Percentiles rank a stretch among this genome's conserved stretches.
phyloP scores from a whole-genome alignment of 2,113 vertebrate species.

The Hippocampus barbouri region DNA sequence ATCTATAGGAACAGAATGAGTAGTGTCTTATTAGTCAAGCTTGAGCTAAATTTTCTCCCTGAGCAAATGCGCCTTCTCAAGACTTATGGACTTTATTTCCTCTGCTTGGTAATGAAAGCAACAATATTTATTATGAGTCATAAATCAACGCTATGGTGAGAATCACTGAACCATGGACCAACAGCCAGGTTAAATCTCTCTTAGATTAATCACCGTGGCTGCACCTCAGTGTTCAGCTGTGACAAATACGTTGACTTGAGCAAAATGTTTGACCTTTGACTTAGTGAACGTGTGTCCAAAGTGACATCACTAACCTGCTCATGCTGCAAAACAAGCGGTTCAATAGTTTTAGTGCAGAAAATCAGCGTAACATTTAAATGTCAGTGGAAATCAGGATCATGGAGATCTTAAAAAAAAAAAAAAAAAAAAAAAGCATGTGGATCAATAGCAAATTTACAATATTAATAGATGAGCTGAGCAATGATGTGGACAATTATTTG shows the following conservation, averaged over 20 bases:
- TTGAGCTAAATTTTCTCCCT: conserved; percentile 18
- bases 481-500: conserved; percentile 21
- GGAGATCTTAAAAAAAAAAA: conserved; percentile 11
- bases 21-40: conserved; percentile 30
- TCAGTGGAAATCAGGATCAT: conserved; percentile 36
- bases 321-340: conserved; percentile 34
- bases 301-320: conserved; percentile 26
- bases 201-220: conserved; percentile 53
- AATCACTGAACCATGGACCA: conserved; percentile 47
- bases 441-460: conserved; percentile 17
- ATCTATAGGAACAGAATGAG: conserved; percentile 32
- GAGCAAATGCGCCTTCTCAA: conserved; percentile 37
- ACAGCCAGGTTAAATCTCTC: conserved; percentile 41
- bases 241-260: conserved; percentile 32
- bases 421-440: conserved; percentile 12
- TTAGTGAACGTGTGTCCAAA: conserved; percentile 24
- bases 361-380: conserved; percentile 49
- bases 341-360: conserved; percentile 17
- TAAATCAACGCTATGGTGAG: conserved; percentile 45
- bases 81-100: conserved; percentile 26
- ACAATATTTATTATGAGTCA: conserved; percentile 56
- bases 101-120: conserved; percentile 49
- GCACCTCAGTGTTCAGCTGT: conserved; percentile 29
- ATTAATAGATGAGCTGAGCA: conserved; percentile 17
- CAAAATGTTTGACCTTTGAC: conserved; percentile 48